Base-by-base conservation (phyloP, 2,888 invertebrate genomes). In the Apamea crenata region DNA sequence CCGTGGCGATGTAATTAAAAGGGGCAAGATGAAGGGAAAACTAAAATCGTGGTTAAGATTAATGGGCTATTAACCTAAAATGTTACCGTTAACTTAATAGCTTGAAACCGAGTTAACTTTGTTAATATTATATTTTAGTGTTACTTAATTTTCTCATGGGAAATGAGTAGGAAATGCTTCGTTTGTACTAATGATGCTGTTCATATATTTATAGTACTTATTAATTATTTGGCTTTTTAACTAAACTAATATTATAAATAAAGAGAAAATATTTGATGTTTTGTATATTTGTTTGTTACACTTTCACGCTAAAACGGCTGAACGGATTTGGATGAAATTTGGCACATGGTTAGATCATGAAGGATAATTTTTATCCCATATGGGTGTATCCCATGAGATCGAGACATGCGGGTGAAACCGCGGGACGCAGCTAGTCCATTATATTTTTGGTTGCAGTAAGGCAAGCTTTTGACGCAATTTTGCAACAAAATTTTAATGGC, bases 11-110 rank as follows among this genome's bases (percentile, higher is more conserved):
- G 40, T 40, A 73, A 77, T 73, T 77, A 81, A 85, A 85, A 59
- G 32, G 75, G 40, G 40, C 74, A 81, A 87, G 81, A 81, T 72
- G 81, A 74, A 72, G 77, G 66, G 65, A 77, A 67, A 72, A 74
- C 65, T 87, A 72, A 87, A 87, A 74, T 84, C 74, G 76, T 87
- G 81, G 74, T 77, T 84, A 53, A 74, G 65, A 85, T 80, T 84
- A 85, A 84, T 74, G 80, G 72, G 84, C 80, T 79, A 87, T 87
- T 84, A 79, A 73, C 66, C 56, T 79, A 69, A 76, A 84, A 86
- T 84, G 69, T 74, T 71, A 73, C 73, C 32, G 74, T 77, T 70
- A 61, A 78, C 2, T 86, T 83, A 83, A 83, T 86, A 73, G 59
- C 59, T 77, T 69, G 71, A 40, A 72, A 68, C 25, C 69, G 63